Evolutionary conservation across 1,140 invertebrate genomes (phyloP), one percentile per base, ranked within the genome.

Genomic region (Andricus grossulariae): DNA sequence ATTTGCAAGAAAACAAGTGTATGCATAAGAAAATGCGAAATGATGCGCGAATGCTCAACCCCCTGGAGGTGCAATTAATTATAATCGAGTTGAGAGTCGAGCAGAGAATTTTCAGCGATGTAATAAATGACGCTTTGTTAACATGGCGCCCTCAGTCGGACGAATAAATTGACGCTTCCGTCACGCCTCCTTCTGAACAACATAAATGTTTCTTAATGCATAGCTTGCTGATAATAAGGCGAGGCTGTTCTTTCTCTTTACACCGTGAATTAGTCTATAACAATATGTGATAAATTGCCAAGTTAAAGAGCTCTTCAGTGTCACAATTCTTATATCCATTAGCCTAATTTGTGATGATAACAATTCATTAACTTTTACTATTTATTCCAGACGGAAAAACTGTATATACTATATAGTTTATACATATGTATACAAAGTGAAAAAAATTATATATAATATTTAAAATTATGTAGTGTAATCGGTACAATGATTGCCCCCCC

Each of bases 81-180:
- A 71, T 45, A 52, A 25, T 72, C 50, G 54, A 79, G 50, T 12
- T 25, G 19, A 52, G 25, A 5, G 75, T 77, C 51, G 7, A 45
- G 2, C 39, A 11, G 60, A 32, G 60, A 66, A 66, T 66, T 66
- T 66, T 66, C 60, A 66, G 32, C 60, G 60, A 66, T 39, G 60
- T 66, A 60, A 66, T 66, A 21, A 66, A 66, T 66, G 15, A 66
- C 25, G 60, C 60, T 66, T 66, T 66, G 60, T 66, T 57, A 57
- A 32, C 55, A 13, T 39, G 15, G 60, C 60, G 60, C 60, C 60
- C 25, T 32, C 39, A 66, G 60, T 32, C 60, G 60, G 60, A 66
- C 16, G 60, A 74, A 76, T 76, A 76, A 79, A 79, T 76, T 50
- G 71, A 76, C 60, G 78, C 78, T 79, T 79, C 78, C 78, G 74